Evolutionary conservation across 2,797 vertebrate species (phyloP), one percentile per base, ranked within the genome.

Genomic region (Galago senegalensis): DNA sequence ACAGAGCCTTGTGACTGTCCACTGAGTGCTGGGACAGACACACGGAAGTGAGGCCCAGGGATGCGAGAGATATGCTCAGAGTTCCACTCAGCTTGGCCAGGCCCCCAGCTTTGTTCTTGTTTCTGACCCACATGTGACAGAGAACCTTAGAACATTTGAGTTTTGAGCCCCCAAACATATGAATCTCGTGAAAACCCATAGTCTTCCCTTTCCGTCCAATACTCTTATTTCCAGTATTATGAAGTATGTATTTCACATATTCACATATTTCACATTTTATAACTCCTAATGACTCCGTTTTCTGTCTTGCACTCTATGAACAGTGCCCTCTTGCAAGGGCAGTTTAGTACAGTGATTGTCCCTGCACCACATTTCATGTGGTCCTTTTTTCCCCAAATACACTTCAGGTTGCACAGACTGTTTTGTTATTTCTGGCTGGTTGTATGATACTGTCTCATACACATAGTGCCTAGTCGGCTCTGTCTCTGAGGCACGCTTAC

Each of bases 141-240:
- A 61, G 49, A 25, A 40, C 40, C 40, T 40, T 40, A 40, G 40
- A 40, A 40, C 40, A 40, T 40, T 89, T 56, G 21, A 75, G 40
- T 84, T 83, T 91, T 81, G 37, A 53, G 61, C 58, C 73, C 60
- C 73, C 17, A 77, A 9, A 56, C 20, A 4, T 90, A 34, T 85
- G 34, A 84, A 10, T n/a, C 53, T 77, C 56, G 60, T 76, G 34
- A 83, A 93, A 90, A n/a, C 29, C 46, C 61, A 34, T 34, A 81
- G 27, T 77, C 85, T 25, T 76, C 3, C 25, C 21, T 81, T 85
- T 92, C 12, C 81, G 10, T 84, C 40, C 37, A 40, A 14, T 49
- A 37, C 11, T 34, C 21, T 1, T 46, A 46, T 87, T 93, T 96
- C 27, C 27, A 25, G 12, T 77, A 84, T 60, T 63, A 63, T 72